Conservation (phyloP, 2,797 vertebrate genomes). For the Gallinago stenura region DNA sequence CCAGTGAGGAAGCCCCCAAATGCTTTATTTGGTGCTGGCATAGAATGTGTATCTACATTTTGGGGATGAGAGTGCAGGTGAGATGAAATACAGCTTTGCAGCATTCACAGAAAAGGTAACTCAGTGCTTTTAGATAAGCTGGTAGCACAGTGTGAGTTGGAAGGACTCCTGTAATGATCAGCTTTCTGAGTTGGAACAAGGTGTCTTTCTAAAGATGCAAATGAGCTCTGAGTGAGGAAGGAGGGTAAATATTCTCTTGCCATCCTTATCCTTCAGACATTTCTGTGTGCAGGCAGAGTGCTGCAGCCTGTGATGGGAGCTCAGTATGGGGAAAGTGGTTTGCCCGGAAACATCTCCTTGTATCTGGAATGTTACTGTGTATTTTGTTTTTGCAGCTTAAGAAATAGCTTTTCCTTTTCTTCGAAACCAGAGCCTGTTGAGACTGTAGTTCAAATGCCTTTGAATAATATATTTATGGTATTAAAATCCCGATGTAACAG, state of each 20-base stretch:
- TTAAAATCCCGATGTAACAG: not conserved
- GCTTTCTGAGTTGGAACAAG: not conserved
- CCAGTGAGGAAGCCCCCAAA: not conserved
- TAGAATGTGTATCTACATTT: not conserved
- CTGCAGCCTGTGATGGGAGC: not conserved
- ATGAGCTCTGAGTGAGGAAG: not conserved
- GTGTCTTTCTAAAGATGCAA: not conserved
- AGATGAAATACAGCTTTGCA: not conserved
- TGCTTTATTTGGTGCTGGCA: not conserved
- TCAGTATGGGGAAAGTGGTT: not conserved
- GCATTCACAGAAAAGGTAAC: not conserved
- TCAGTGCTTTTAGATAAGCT: not conserved
- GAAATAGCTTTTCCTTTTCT: not conserved
- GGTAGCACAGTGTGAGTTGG: not conserved
- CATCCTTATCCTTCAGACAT: not conserved
- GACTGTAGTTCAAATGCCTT: not conserved
- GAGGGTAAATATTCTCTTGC: not conserved
- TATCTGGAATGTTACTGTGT: not conserved
- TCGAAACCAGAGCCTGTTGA: not conserved
- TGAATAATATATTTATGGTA: not conserved
- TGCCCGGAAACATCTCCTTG: not conserved
- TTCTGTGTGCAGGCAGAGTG: not conserved
- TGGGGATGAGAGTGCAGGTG: not conserved
- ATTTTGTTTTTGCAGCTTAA: not conserved
- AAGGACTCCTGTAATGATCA: not conserved